Conservation (phyloP, 2,888 invertebrate genomes). For the Tribolium freemani region DNA sequence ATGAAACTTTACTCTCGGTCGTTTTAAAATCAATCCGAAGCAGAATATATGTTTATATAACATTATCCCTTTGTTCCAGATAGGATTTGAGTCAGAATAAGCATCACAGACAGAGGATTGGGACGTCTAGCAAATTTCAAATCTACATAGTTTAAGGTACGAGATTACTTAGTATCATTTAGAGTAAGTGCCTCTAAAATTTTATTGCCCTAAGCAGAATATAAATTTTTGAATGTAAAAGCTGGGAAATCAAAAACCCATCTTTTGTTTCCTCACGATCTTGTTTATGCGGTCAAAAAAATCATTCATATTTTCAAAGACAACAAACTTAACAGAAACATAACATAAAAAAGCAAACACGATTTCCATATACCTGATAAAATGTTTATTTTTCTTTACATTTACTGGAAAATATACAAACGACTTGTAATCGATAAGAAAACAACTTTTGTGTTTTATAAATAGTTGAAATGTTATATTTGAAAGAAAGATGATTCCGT, state of each 20-base stretch:
- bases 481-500: not conserved
- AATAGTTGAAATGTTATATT: conserved; percentile 12
- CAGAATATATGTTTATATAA: conserved; percentile 31
- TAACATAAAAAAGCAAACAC: conserved; percentile 20
- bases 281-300: not conserved
- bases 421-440: conserved; percentile 6
- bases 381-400: conserved; percentile 22
- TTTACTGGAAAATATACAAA: conserved; percentile 13
- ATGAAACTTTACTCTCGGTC: conserved; percentile 5
- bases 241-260: not conserved
- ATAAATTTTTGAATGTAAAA: not conserved
- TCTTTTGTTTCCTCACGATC: not conserved
- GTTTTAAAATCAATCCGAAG: conserved; percentile 27
- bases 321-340: conserved; percentile 25
- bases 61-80: conserved; percentile 26
- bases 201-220: not conserved
- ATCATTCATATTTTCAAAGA: conserved; percentile 3
- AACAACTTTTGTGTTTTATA: conserved; percentile 3
- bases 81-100: conserved; percentile 15
- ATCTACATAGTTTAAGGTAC: not conserved
- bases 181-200: not conserved
- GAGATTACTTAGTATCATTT: not conserved
- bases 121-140: conserved; percentile 3
- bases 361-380: conserved; percentile 8
- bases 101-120: not conserved